These are phyloP conservation scores for Pseudochromis fuscus DNA, from an alignment of 2,797 vertebrate species.

Conservation along the genomic window DNA sequence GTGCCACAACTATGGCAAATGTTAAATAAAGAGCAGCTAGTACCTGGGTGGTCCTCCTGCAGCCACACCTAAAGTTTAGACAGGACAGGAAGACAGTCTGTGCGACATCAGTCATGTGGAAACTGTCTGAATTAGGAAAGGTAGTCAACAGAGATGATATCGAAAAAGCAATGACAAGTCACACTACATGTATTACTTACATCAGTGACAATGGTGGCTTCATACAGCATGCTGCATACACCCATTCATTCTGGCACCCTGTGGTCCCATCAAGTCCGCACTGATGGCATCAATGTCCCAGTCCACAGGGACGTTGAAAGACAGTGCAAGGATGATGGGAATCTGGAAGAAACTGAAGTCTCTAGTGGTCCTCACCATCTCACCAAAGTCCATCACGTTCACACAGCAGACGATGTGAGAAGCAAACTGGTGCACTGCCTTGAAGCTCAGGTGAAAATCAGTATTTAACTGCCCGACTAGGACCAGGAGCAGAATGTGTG, in stretches of 20 bases:
- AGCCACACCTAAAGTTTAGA: conserved; percentile 81
- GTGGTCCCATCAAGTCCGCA: conserved; percentile 73
- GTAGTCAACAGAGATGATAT: neutral
- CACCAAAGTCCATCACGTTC: conserved; percentile 59
- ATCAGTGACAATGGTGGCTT: too few species aligned
- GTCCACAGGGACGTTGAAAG: conserved; percentile 20
- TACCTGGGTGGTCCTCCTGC: conserved; percentile 77
- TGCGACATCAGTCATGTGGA: conserved; percentile 67
- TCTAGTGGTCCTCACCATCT: conserved; percentile 43
- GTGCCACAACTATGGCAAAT: conserved; percentile 62
- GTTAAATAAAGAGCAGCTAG: conserved; percentile 74
- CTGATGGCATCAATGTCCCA: conserved; percentile 88
- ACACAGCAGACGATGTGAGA: neutral
- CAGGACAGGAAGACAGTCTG: conserved; percentile 81
- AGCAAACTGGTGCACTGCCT: neutral
- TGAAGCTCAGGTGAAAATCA: conserved; percentile 4
- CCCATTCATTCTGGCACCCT: too few species aligned
- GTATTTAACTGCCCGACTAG: conserved; percentile 45
- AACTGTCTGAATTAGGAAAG: conserved; percentile 44
- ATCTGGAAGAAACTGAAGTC: conserved; percentile 67
- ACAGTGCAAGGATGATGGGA: conserved; percentile 19
- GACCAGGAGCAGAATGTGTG: conserved; percentile 29
- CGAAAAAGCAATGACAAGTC: too few species aligned
- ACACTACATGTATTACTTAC: too few species aligned
- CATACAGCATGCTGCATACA: too few species aligned